Evolutionary conservation across 1,140 invertebrate genomes (phyloP).

Genomic region (Eufriesea mexicana): DNA sequence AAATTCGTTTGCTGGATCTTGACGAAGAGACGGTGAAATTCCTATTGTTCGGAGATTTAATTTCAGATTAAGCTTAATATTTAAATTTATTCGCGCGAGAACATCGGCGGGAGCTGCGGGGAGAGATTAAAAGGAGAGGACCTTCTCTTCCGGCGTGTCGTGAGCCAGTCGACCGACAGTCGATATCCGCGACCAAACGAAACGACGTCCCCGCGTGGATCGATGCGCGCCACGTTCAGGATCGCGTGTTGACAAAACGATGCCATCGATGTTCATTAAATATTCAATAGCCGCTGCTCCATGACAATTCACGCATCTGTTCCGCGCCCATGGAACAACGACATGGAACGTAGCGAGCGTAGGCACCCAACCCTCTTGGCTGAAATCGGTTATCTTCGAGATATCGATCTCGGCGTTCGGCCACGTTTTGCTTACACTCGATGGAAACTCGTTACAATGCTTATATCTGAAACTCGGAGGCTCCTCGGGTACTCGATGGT

Average conservation of each 20-base stretch:
- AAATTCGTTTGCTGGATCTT: background rate
- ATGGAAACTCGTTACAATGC: background rate
- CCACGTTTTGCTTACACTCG: background rate
- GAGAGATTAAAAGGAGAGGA: slow-evolving; percentile 45
- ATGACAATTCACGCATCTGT: slow-evolving; percentile 38
- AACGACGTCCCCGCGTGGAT: slow-evolving; percentile 14
- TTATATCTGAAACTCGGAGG: background rate
- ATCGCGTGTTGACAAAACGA: slow-evolving; percentile 49
- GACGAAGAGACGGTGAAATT: background rate
- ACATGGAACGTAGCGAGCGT: background rate
- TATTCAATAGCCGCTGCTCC: slow-evolving; percentile 34
- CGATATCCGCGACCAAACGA: slow-evolving; percentile 30
- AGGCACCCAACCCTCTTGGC: background rate
- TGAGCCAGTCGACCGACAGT: background rate
- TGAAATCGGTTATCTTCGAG: background rate
- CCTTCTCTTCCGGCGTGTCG: slow-evolving; percentile 1
- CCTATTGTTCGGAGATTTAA: slow-evolving; percentile 48
- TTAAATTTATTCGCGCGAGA: slow-evolving; percentile 46
- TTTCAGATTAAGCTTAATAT: slow-evolving; percentile 51
- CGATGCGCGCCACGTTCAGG: slow-evolving; percentile 16
- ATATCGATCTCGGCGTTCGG: background rate
- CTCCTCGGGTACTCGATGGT: background rate
- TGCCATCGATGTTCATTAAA: slow-evolving; percentile 51
- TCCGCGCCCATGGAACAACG: background rate
- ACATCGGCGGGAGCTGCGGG: background rate